These are phyloP conservation scores for Allolobophora icterica DNA, from an alignment of 2,888 invertebrate species.

Conservation along the genomic window DNA sequence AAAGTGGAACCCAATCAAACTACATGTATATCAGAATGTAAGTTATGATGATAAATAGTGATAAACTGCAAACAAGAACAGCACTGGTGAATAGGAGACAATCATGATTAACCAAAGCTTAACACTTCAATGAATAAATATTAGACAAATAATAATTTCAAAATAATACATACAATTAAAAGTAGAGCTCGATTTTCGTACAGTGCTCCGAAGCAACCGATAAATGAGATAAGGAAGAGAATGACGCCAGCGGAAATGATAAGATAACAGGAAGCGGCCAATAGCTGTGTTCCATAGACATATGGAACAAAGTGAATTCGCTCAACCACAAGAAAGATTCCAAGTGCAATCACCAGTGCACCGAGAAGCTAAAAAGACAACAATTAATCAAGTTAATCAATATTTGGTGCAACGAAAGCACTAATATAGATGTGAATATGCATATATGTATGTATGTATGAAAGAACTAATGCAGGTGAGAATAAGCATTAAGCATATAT, in stretches of 20 bases:
- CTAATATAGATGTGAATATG: not conserved
- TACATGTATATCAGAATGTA: not conserved
- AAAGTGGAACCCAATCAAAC: not conserved
- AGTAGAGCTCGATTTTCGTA: slow-evolving; percentile 33
- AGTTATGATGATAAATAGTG: not conserved
- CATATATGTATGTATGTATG: not conserved
- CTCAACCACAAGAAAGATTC: slow-evolving; percentile 33
- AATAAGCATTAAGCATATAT: not conserved
- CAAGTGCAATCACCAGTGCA: slow-evolving; percentile 33
- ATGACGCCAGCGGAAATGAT: slow-evolving; percentile 35
- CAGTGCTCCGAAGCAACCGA: slow-evolving; percentile 39
- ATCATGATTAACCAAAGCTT: not conserved
- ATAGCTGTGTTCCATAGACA: slow-evolving; percentile 39
- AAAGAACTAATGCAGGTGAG: not conserved
- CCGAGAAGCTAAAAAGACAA: slow-evolving; percentile 28
- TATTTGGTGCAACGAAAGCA: not conserved
- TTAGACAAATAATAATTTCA: not conserved
- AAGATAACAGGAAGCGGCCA: slow-evolving; percentile 38
- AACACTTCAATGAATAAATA: not conserved
- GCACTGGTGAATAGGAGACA: not conserved
- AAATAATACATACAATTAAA: slow-evolving; percentile 32
- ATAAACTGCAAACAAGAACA: not conserved
- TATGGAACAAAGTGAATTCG: slow-evolving; percentile 33
- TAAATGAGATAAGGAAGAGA: slow-evolving; percentile 38
- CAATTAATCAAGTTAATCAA: too few species aligned